phyloP scores from a whole-genome alignment of 1,140 invertebrate species.

The Dinoponera quadriceps region DNA sequence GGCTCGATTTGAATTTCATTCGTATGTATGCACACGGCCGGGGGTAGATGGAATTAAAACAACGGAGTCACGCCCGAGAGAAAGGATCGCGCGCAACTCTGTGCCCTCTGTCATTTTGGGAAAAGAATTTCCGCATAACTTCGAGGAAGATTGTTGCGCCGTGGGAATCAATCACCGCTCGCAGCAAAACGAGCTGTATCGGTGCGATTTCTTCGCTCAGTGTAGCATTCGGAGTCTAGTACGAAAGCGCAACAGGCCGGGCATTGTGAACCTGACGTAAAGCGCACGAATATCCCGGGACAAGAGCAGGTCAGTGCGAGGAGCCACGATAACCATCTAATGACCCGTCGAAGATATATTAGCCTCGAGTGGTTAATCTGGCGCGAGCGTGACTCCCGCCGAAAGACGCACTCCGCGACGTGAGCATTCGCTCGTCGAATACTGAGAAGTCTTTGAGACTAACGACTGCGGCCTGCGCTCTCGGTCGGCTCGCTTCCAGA shows the following conservation, averaged over 20 bases:
- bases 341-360: slow-evolving; percentile 55
- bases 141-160: too few relatives aligned
- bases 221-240: background rate
- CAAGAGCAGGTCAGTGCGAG: slow-evolving; percentile 40
- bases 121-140: background rate
- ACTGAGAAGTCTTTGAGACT: slow-evolving; percentile 70
- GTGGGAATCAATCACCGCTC: background rate
- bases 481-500: slow-evolving; percentile 67
- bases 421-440: slow-evolving; percentile 58
- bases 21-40: background rate
- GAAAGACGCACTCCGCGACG: slow-evolving; percentile 55
- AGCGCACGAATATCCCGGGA: slow-evolving; percentile 23
- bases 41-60: slow-evolving; percentile 20
- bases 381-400: slow-evolving; percentile 49
- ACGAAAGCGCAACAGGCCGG: slow-evolving; percentile 25
- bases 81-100: background rate
- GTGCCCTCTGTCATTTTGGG: background rate
- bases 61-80: background rate
- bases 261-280: slow-evolving; percentile 8
- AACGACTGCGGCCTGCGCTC: slow-evolving; percentile 59
- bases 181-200: background rate
- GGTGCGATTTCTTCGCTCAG: background rate
- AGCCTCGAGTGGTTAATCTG: slow-evolving; percentile 52
- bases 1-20: slow-evolving; percentile 9
- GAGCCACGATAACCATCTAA: slow-evolving; percentile 44